phyloP scores from a whole-genome alignment of 1,140 invertebrate genomes.

The Teleogryllus occipitalis region DNA sequence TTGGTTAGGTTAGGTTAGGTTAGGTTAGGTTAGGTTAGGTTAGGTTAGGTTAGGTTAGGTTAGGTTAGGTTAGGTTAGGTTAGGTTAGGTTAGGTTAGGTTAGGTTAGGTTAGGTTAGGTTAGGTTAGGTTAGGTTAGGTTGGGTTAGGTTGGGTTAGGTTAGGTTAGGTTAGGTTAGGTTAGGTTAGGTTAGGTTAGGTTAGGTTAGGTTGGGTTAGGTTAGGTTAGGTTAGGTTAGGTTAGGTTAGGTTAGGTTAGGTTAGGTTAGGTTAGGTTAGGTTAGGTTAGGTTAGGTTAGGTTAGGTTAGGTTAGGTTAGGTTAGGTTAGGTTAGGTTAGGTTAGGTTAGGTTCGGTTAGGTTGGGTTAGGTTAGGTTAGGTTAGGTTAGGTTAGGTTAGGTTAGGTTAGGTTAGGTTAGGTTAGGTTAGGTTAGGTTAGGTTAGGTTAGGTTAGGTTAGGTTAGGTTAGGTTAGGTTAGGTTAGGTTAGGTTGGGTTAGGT shows the following conservation, averaged over 20 bases:
- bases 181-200: slow-evolving; percentile 11
- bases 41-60: slow-evolving; percentile 12
- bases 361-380: not conserved
- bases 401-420: slow-evolving; percentile 17
- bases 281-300: slow-evolving; percentile 19
- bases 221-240: slow-evolving; percentile 9
- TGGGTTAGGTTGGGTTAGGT: slow-evolving; percentile 10
- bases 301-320: slow-evolving; percentile 15
- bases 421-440: not conserved
- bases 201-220: slow-evolving; percentile 13
- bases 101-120: slow-evolving; percentile 10
- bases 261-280: slow-evolving; percentile 18
- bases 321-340: slow-evolving; percentile 8
- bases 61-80: slow-evolving; percentile 11
- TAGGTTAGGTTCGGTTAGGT: slow-evolving; percentile 15
- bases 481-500: slow-evolving; percentile 13
- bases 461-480: slow-evolving; percentile 18
- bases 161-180: slow-evolving; percentile 9
- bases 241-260: slow-evolving; percentile 7
- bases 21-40: not conserved
- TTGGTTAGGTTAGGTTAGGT: too few relatives aligned
- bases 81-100: not conserved
- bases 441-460: slow-evolving; percentile 12
- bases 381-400: slow-evolving; percentile 16
- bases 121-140: slow-evolving; percentile 9